phyloP scores from a whole-genome alignment of 2,888 invertebrate genomes.

The Hemithea aestivaria region DNA sequence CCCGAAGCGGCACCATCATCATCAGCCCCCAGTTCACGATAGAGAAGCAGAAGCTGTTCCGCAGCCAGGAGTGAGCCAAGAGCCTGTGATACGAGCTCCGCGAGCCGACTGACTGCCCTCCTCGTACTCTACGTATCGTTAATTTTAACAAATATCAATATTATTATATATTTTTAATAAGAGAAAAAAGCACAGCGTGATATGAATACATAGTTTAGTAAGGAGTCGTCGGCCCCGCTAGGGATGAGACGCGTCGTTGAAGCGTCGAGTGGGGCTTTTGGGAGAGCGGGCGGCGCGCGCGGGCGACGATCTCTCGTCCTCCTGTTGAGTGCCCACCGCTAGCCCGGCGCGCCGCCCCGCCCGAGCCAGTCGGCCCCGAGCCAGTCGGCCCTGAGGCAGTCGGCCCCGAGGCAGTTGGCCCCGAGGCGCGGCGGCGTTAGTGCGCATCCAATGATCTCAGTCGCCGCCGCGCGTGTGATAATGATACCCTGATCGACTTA shows the following conservation, averaged over 20 bases:
- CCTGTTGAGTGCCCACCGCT: constrained; percentile 48
- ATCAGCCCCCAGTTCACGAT: constrained; percentile 93
- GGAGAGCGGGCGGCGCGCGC: constrained; percentile 40
- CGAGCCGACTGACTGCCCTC: constrained; percentile 74
- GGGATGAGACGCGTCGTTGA: constrained; percentile 1
- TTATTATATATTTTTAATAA: constrained; percentile 77
- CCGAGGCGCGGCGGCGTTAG: constrained; percentile 61
- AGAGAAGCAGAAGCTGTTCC: constrained; percentile 94
- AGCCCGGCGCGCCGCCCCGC: constrained; percentile 54
- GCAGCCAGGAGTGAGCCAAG: constrained; percentile 77
- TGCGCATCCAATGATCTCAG: constrained; percentile 67
- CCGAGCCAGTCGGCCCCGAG: no score
- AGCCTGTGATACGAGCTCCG: constrained; percentile 55
- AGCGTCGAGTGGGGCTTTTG: constrained; percentile 2
- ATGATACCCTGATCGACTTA: constrained; percentile 67
- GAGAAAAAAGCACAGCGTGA: constrained; percentile 79
- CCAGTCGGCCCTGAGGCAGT: no score
- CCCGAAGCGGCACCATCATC: constrained; percentile 91
- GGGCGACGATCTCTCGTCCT: constrained; percentile 47
- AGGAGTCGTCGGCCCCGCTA: constrained; percentile 42
- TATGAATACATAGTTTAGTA: constrained; percentile 75
- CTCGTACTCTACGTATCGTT: constrained; percentile 76
- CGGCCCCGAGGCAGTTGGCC: no score
- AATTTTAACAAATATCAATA: constrained; percentile 77
- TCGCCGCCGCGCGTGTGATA: constrained; percentile 72